Conservation (phyloP, 2,113 vertebrate species). For the Indri indri region DNA sequence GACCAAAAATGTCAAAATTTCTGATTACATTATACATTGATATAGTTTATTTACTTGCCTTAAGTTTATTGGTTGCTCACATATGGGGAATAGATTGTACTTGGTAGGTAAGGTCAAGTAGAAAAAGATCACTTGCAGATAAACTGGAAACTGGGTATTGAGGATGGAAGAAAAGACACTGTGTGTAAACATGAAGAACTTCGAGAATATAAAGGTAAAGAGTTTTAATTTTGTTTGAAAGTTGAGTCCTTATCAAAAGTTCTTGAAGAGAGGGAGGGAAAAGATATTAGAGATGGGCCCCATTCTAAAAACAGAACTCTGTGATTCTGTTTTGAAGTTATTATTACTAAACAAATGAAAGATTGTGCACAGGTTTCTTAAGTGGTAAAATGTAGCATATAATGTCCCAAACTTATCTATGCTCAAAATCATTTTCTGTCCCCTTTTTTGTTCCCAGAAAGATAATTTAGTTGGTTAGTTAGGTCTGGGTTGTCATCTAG, state of each 20-base stretch:
- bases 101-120: neutral
- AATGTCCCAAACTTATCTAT: neutral
- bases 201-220: neutral
- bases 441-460: neutral
- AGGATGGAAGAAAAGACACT: neutral
- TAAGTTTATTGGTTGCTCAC: neutral
- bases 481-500: neutral
- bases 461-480: neutral
- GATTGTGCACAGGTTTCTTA: neutral
- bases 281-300: neutral
- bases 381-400: neutral
- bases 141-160: neutral
- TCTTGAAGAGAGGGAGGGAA: neutral
- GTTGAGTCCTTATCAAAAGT: neutral
- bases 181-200: neutral
- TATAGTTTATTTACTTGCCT: neutral
- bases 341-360: neutral
- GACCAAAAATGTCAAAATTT: neutral
- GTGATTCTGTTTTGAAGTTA: neutral
- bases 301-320: neutral
- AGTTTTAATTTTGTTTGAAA: neutral
- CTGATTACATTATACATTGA: neutral
- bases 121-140: neutral
- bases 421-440: neutral
- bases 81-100: neutral